Conservation (phyloP, 2,113 vertebrate genomes). For the Hippocampus zosterae region DNA sequence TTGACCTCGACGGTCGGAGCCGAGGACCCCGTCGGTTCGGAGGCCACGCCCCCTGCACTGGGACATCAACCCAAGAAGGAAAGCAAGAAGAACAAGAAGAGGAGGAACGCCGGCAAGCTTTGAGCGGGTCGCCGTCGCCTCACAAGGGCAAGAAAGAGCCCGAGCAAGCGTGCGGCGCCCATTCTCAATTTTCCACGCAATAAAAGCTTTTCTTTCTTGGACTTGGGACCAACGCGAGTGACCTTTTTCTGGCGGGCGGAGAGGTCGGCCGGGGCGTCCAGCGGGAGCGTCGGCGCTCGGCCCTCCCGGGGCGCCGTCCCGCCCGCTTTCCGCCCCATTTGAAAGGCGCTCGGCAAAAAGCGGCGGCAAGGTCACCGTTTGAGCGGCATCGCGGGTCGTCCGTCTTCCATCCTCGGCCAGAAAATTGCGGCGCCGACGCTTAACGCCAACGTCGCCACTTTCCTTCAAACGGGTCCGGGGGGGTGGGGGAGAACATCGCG, state of each 20-base stretch:
- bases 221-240: background rate
- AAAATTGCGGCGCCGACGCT: background rate
- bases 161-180: no score
- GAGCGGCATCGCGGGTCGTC: background rate
- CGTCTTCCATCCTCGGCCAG: background rate
- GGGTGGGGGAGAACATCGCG: background rate
- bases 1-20: background rate
- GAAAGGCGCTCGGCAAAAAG: no score
- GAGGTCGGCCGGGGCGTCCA: no score
- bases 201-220: background rate
- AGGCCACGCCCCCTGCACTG: background rate
- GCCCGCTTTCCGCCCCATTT: no score
- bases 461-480: background rate
- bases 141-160: background rate
- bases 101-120: slow-evolving; percentile 16
- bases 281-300: no score
- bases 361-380: no score
- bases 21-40: background rate
- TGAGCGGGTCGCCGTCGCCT: background rate
- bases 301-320: no score
- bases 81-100: slow-evolving; percentile 62
- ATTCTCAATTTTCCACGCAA: no score
- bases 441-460: background rate
- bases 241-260: background rate
- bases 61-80: slow-evolving; percentile 35